Evolutionary conservation across 2,888 invertebrate species (phyloP), one percentile per base, ranked within the genome.

Genomic region (Eupeodes luniger): DNA sequence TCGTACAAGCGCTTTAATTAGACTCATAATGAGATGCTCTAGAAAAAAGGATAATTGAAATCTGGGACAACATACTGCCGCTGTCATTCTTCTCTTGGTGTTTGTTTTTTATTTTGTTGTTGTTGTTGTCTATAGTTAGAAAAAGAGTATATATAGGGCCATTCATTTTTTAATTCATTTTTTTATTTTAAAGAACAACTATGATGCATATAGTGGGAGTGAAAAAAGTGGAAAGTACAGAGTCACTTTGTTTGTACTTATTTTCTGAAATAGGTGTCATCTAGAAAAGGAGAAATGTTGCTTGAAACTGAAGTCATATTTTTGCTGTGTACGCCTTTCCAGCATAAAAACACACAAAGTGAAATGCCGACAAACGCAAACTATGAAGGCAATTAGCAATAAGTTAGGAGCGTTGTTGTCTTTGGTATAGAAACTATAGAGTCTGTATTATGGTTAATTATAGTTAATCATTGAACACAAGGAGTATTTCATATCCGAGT

Each of bases 11-110:
- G 78, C 78, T 57, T 75, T 86, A 86, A 86, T 86, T 86, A 86
- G 86, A 86, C 69, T 44, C 69, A 83, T 86, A 86, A 86, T 86
- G 83, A 86, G 78, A 83, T 86, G 83, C 83, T 83, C 83, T 75
- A 86, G 86, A 86, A 86, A 83, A 27, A 51, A 10, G 34, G 64
- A 51, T 67, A 53, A 47, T 19, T 67, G 69, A 70, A 83, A 86
- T 83, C 83, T 83, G 34, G 86, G 64, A 70, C 86, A 79, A 79
- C 86, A 86, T 83, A 86, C 86, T 82, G 75, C 75, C 72, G 81
- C 51, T 81, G 81, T 85, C 85, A 85, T 81, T 81, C 66, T 81
- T 66, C 47, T 76, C 16, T 10, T 61, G 10, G 11, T 19, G 44
- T 53, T 61, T 67, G 70, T 40, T 62, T 77, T 44, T 64, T 34